A percentile compares a stretch with the other conserved stretches of the same genome.
Evolutionary conservation across 2,113 vertebrate genomes (phyloP).

Genomic region (Sapayoa aenigma): DNA sequence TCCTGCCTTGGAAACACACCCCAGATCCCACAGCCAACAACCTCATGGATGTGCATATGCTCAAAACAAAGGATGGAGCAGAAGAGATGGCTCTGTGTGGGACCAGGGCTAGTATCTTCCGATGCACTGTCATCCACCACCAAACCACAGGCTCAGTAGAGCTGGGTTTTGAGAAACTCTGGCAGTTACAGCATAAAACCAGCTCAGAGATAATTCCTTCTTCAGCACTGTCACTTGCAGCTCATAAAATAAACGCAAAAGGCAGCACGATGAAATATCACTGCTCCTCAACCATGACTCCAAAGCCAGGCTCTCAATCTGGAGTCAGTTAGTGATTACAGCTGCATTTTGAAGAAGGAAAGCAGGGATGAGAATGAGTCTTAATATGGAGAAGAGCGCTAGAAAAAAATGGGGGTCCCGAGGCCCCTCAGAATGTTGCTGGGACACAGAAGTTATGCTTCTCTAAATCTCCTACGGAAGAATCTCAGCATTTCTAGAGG

Average conservation of each 20-base stretch:
- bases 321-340: background rate
- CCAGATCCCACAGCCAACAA: background rate
- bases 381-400: background rate
- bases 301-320: background rate
- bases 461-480: background rate
- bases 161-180: background rate
- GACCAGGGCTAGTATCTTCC: constrained; percentile 53
- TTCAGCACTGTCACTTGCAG: constrained; percentile 11
- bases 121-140: constrained; percentile 21
- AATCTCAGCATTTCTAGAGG: background rate
- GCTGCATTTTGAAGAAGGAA: background rate
- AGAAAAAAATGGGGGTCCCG: background rate
- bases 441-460: background rate
- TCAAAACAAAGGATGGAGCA: constrained; percentile 34
- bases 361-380: background rate
- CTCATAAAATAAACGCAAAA: constrained; percentile 27
- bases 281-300: background rate
- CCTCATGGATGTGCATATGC: background rate
- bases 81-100: background rate
- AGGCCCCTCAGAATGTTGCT: fast-evolving
- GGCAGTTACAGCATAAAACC: constrained; percentile 6
- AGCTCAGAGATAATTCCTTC: background rate
- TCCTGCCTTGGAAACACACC: background rate
- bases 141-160: background rate
- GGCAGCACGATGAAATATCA: background rate